A percentile compares a stretch with the other conserved stretches of the same genome.
phyloP scores from a whole-genome alignment of 2,888 invertebrate genomes.

The Horisme vitalbata region DNA sequence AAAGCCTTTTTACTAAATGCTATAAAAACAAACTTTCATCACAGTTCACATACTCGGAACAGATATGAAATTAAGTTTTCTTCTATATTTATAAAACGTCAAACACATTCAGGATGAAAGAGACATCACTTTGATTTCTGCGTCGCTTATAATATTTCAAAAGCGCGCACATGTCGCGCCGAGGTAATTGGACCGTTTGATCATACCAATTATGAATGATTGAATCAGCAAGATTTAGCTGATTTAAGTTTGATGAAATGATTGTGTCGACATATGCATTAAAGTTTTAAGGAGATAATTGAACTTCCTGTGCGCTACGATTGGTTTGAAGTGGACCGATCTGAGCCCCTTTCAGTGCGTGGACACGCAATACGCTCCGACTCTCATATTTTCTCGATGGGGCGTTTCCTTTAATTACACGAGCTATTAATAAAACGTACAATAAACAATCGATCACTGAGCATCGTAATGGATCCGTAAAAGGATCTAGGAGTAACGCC shows the following conservation, averaged over 20 bases:
- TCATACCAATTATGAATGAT: constrained; percentile 66
- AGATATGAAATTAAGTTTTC: not conserved
- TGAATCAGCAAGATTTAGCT: constrained; percentile 71
- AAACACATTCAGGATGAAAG: constrained; percentile 22
- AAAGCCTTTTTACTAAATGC: not conserved
- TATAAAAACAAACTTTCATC: constrained; percentile 1
- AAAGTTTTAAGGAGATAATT: constrained; percentile 79
- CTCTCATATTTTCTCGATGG: constrained; percentile 62
- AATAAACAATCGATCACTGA: constrained; percentile 66
- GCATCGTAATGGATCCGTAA: constrained; percentile 53
- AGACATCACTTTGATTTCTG: constrained; percentile 28
- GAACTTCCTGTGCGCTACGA: constrained; percentile 77
- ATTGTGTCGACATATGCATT: constrained; percentile 78
- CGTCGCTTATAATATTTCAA: constrained; percentile 25
- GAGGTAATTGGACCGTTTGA: constrained; percentile 64
- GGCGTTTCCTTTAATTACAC: constrained; percentile 80
- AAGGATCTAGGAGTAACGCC: constrained; percentile 43
- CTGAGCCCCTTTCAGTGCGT: constrained; percentile 67
- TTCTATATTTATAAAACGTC: constrained; percentile 9
- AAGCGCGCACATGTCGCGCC: constrained; percentile 36
- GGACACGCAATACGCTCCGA: constrained; percentile 37
- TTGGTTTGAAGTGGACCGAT: constrained; percentile 63
- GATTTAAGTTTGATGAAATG: constrained; percentile 78
- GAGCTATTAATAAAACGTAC: constrained; percentile 73
- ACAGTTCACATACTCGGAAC: not conserved